Evolutionary conservation across 1,140 invertebrate genomes (phyloP), one percentile per base, ranked within the genome.

Genomic region (Cydia splendana): DNA sequence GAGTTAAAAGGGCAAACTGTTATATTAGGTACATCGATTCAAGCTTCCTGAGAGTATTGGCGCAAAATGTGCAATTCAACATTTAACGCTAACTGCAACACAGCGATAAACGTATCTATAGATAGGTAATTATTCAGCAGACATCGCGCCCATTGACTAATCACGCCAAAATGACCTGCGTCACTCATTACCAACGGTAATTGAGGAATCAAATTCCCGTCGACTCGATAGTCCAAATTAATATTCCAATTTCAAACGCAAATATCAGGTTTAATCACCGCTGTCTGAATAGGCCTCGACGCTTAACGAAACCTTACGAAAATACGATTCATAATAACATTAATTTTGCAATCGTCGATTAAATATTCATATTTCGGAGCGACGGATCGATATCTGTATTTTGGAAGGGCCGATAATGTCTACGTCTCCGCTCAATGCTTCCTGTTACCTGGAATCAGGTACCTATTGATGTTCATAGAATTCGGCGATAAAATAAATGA

Each of bases 351-450:
- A 71, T 45, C 67, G 67, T 71, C 34, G 67, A 20, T 42, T 71
- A 81, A 81, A 81, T 84, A 82, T 85, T 86, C 83, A 81, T 85
- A 85, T 84, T 69, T 85, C 77, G 77, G 65, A 65, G 69, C 67
- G 75, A 75, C 7, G 75, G 71, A 69, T 78, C 75, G 78, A 76
- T 76, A 76, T 69, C 75, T 62, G 65, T 65, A 79, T 34, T 79
- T 79, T 30, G 13, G 62, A 67, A 67, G 75, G 12, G 4, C 12
- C 57, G 78, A 79, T 79, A 79, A 77, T 45, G 78, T 79, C 77
- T n/a, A 7, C 65, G 65, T 71, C 67, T 71, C 67, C 28, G 67
- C 4, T 12, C 67, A 38, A 20, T 45, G 67, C 18, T 71, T 71
- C 67, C 67, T 71, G 30, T 71, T 71, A 71, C 67, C 67, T 71